A percentile compares a stretch with the other conserved stretches of the same genome.
Conservation (phyloP, 2,113 vertebrate species). For the Baryphthengus martii region DNA sequence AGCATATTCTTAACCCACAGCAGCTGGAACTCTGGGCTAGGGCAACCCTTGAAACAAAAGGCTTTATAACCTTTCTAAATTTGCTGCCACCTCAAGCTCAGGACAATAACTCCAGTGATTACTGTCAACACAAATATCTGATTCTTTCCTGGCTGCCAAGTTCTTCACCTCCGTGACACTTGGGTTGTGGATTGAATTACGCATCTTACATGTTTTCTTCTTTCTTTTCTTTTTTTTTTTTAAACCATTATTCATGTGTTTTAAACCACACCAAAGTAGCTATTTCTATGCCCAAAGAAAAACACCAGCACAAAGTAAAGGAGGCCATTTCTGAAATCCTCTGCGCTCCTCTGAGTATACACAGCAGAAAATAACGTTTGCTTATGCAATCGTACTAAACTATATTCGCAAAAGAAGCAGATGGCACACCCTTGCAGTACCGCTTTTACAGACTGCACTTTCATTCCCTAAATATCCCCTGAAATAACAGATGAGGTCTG, state of each 20-base stretch:
- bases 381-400: neutral
- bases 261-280: neutral
- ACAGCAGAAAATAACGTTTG: neutral
- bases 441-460: slow-evolving; percentile 3
- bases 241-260: neutral
- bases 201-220: neutral
- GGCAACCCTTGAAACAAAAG: neutral
- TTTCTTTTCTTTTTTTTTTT: neutral
- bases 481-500: neutral
- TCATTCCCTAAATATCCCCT: neutral
- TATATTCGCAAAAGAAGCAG: neutral
- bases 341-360: neutral
- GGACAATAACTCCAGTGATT: neutral
- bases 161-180: neutral
- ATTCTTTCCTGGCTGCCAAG: neutral
- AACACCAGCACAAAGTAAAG: neutral
- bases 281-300: neutral
- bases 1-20: neutral
- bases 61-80: neutral
- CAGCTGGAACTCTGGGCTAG: neutral
- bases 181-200: neutral
- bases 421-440: slow-evolving; percentile 31
- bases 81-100: neutral
- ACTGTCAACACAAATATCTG: neutral
- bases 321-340: neutral